Evolutionary conservation across 2,888 invertebrate species (phyloP), one percentile per base, ranked within the genome.

Genomic region (Eutolmus rufibarbis): DNA sequence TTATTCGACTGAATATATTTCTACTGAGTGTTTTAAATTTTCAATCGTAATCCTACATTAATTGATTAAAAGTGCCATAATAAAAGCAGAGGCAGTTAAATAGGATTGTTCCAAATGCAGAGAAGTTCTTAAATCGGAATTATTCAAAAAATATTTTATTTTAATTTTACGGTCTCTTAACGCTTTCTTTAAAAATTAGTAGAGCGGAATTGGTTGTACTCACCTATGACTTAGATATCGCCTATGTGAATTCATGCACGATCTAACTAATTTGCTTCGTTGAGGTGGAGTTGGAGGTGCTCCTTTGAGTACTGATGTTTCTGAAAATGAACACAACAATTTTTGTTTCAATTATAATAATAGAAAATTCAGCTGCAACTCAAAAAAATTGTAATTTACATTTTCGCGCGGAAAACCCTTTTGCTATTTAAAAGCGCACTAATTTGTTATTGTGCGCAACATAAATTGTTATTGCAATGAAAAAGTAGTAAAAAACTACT

Each of bases 281-380:
- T 95, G 94, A 94, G 94, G 94, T 92, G 93, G 93, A 93, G 94
- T 93, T 94, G 95, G 94, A 94, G 95, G 94, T 94, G 94, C 97
- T 96, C 96, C 96, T 96, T 96, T 96, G 96, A 96, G 96, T 96
- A 97, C 96, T 97, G 96, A 96, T 97, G 95, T 96, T 96, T 97
- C 97, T 97, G 95, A 95, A 95, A 90, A 92, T 89, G 88, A 90
- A 89, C 34, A 86, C 46, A 66, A 76, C 8, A 74, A 81, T n/a
- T 66, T 40, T 37, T 77, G 4, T 56, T 19, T n/a, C 9, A 9
- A 66, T 66, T 2, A n/a, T n/a, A 28, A 66, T 66, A 23, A 66
- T 23, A 66, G 23, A 2, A 66, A 12, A 19, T 19, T 0, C 12
- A 23, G 4, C 8, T 12, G 23, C 7, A 19, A 66, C 9, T 66